Evolutionary conservation across 2,888 invertebrate species (phyloP).

Genomic region (Chymomyza fuscimana): DNA sequence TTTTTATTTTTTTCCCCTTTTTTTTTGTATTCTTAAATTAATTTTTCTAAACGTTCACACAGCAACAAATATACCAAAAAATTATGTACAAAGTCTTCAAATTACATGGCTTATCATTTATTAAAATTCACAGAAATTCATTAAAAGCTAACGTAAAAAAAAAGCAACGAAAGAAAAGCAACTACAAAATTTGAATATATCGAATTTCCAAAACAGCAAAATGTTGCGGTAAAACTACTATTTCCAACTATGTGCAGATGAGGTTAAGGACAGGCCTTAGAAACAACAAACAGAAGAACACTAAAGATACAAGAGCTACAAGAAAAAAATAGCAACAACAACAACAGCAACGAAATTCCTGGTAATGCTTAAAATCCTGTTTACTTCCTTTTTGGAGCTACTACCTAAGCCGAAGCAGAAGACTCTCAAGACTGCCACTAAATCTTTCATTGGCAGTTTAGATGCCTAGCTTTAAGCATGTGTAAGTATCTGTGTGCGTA

Average conservation of each 20-base stretch:
- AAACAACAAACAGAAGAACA: conserved; percentile 21
- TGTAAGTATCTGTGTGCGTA: conserved; percentile 20
- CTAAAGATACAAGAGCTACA: conserved; percentile 28
- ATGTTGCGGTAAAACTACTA: conserved; percentile 27
- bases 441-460: conserved; percentile 59
- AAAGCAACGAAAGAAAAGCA: conserved; percentile 23
- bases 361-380: conserved; percentile 70
- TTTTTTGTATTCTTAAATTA: neutral
- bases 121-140: conserved; percentile 64
- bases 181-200: conserved; percentile 61
- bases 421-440: conserved; percentile 52
- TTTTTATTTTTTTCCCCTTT: neutral
- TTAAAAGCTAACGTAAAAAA: conserved; percentile 41
- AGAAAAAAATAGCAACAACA: neutral
- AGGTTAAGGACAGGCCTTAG: conserved; percentile 24
- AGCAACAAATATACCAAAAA: conserved; percentile 17
- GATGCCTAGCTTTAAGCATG: neutral
- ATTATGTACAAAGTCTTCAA: conserved; percentile 66
- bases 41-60: conserved; percentile 52
- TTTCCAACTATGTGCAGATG: conserved; percentile 41
- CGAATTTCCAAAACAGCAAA: conserved; percentile 55
- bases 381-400: conserved; percentile 67
- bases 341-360: conserved; percentile 42
- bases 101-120: conserved; percentile 67
- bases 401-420: conserved; percentile 61